Evolutionary conservation across 2,113 vertebrate genomes (phyloP).

Genomic region (Zapus hudsonius): DNA sequence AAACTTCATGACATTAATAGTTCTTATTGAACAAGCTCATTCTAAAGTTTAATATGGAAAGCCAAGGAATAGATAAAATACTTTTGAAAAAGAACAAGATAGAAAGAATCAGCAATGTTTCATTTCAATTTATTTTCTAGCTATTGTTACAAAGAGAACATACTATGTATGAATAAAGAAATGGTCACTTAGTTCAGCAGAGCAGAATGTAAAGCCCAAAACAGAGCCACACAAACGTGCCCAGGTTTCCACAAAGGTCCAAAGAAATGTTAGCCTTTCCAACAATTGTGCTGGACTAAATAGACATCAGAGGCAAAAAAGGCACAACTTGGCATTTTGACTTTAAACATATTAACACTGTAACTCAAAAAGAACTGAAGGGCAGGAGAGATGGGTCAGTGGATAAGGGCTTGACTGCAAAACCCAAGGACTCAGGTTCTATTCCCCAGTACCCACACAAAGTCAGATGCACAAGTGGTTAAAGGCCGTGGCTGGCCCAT

Average conservation of each 20-base stretch:
- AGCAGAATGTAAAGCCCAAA: neutral
- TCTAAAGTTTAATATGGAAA: constrained; percentile 28
- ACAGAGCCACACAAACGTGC: neutral
- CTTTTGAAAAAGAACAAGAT: neutral
- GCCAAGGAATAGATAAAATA: neutral
- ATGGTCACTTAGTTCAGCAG: neutral
- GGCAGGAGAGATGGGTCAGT: too few species aligned
- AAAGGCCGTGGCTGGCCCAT: too few species aligned
- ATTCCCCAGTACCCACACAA: too few species aligned
- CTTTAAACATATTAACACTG: neutral
- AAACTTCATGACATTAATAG: neutral
- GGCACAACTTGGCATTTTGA: neutral
- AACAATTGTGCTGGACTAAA: neutral
- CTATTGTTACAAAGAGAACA: neutral
- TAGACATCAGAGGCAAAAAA: neutral
- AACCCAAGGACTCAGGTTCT: too few species aligned
- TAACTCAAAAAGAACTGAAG: too few species aligned
- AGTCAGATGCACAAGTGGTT: too few species aligned
- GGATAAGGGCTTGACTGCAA: too few species aligned
- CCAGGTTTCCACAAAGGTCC: neutral
- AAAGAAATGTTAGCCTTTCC: neutral
- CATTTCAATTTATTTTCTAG: neutral
- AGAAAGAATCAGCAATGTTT: neutral
- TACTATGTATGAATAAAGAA: neutral
- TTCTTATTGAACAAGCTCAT: neutral